Base-by-base conservation (phyloP, 2,113 vertebrate genomes). In the Rhegmatorhina hoffmannsi region DNA sequence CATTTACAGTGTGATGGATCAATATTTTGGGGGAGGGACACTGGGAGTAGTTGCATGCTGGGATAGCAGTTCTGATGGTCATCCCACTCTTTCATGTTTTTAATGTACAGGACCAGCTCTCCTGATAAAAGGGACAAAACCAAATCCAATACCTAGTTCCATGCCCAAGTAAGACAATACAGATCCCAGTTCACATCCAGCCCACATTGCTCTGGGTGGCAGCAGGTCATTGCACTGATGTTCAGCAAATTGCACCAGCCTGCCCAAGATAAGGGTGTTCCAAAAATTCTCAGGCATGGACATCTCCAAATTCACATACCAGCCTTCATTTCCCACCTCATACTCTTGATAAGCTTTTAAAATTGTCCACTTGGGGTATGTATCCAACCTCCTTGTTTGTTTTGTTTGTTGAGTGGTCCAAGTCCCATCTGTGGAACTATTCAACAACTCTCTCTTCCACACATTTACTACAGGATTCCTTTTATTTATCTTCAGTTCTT, bases 41-140 rank as follows among this genome's bases (percentile, higher is more conserved):
- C 47, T 62, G 83, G 63, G 43, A 74, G 17, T 89, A 90, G 63
- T 62, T 92, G 92, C 72, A 67, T 50, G 64, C 66, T 69, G 12
- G 67, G 36, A 34, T 70, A 63, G 31, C 17, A n/a, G 6, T 92
- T 94, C 52, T 44, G 26, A 12, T 67, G 52, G 63, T 72, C n/a
- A 72, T 58, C 31, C 29, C 0, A 0, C 44, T 43, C 43, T 77
- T 80, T 18, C 29, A 26, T 23, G 19, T 56, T 10, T 50, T 10
- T 50, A 4, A 7, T 8, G 20, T 43, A 34, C 13, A 47, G 29
- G 38, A 77, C 21, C 23, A 74, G 28, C 33, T 63, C 40, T 67
- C 34, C 46, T 3, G 4, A 31, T 28, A 53, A 52, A 86, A 26
- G 33, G 34, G 31, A 50, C 16, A 70, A 52, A 68, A 64, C 55